A percentile compares a stretch with the other conserved stretches of the same genome.
Evolutionary conservation across 2,113 vertebrate genomes (phyloP).

Genomic region (Aleadryas rufinucha): DNA sequence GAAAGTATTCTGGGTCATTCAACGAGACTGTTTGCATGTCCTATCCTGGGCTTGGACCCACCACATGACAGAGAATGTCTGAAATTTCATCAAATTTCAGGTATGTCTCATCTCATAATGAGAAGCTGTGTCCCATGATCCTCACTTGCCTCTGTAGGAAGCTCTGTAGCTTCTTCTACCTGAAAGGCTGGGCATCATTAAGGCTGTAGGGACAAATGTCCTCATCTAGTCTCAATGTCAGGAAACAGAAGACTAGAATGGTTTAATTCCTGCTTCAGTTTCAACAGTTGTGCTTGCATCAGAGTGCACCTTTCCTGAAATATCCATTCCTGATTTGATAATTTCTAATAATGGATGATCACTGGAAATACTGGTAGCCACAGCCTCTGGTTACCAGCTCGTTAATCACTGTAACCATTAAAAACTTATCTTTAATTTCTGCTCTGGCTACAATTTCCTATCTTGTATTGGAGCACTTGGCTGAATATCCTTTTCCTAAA

Average conservation of each 20-base stretch:
- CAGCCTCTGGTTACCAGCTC: not conserved
- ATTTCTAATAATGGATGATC: not conserved
- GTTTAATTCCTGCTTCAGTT: not conserved
- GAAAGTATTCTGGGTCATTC: not conserved
- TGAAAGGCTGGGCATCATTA: not conserved
- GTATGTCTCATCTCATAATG: not conserved
- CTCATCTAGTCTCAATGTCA: not conserved
- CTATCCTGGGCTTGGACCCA: not conserved
- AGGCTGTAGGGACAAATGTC: not conserved
- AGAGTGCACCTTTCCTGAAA: not conserved
- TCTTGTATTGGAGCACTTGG: not conserved
- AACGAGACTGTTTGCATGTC: not conserved
- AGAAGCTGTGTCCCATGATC: not conserved
- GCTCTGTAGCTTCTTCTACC: not conserved
- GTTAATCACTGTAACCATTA: not conserved
- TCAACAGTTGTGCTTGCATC: not conserved
- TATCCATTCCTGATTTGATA: not conserved
- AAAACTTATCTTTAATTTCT: not conserved
- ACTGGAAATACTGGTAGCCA: not conserved
- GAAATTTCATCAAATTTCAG: not conserved
- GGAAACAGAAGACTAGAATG: not conserved
- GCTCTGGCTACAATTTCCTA: not conserved
- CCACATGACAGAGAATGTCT: not conserved
- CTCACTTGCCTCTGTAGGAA: not conserved
- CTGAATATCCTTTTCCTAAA: not conserved